Evolutionary conservation across 2,888 invertebrate genomes (phyloP), one percentile per base, ranked within the genome.

Genomic region (Altica lythri): DNA sequence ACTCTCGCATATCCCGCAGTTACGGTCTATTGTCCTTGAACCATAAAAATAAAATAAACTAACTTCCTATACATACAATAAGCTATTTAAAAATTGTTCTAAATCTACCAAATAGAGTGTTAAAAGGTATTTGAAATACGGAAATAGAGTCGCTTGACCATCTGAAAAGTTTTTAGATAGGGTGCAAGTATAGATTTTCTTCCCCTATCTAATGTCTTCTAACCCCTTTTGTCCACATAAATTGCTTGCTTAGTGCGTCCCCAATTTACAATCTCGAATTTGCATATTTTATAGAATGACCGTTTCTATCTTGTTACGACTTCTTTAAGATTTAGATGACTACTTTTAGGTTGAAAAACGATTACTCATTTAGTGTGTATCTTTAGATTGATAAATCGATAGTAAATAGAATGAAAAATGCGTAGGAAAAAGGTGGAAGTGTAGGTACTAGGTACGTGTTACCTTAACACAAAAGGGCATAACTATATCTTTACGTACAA

Each of bases 181-280:
- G 69, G 63, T 66, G 66, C 62, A 70, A 68, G 68, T 71, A 69
- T 69, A 70, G 69, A 71, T 72, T 70, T 71, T 70, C 72, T 69
- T n/a, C 69, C 71, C 69, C 71, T 65, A 65, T 66, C 65, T 67
- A 67, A 70, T 68, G 70, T 69, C 68, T 71, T 67, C 61, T 68
- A 63, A 69, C 68, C 72, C 70, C 68, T 72, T n/a, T 71, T 69
- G 70, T 71, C 68, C 71, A 67, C 69, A 69, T 71, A 71, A 70
- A 72, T 72, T 71, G 70, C 69, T 68, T 71, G 69, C 69, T 70
- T 68, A 68, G 69, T 67, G 67, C 67, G 63, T 64, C 67, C 71
- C 65, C 61, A 62, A 67, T 65, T 65, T 61, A 67, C 61, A 58
- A 60, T 61, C 51, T 47, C 44, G 34, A 61, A 64, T 64, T 64